Base-by-base conservation (phyloP, 2,888 invertebrate genomes). In the Silvanus unidentatus region DNA sequence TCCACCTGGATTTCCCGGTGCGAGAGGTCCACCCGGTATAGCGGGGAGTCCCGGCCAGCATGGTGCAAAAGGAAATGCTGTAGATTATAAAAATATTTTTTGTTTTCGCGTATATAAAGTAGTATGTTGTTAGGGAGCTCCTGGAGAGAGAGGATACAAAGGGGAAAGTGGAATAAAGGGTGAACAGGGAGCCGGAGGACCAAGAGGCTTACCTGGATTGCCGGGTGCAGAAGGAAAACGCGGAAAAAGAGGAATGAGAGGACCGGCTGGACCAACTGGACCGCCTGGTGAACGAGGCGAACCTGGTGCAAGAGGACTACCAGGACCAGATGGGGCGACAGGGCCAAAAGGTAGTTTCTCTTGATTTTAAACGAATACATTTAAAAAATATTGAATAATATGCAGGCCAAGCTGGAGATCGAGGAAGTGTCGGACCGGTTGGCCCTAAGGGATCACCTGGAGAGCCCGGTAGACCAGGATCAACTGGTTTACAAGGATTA, bases 1-100 rank as follows among this genome's bases (percentile, higher is more conserved):
- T 1, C 78, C 84, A 1, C 87, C 88, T 62, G 93, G 92, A 2
- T 89, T 89, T 65, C 88, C 88, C 0, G 91, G 91, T 13, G 79
- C 84, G 1, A 75, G 88, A 58, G 91, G 91, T 9, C 78, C 81
- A 2, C 85, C 88, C 1, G 91, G 90, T 16, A 64, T 81, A 36
- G 68, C 82, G 32, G 90, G 90, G 16, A 85, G 80, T 62, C 76
- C 84, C 2, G 90, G 91, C 3, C 73, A 80, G 48, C 77, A 81
- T 27, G 91, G 91, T 13, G 70, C 79, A 5, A 89, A 90, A 72
- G 90, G 90, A 60, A 79, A 78, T 67, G 79, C 81, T 39, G 86
- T 85, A 74, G 72, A 72, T 34, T 37, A n/a, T 12, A 27, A 13
- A 36, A 34, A 11, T 8, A 36, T 12, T 16, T 10, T 28, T 8